Evolutionary conservation across 2,113 vertebrate genomes (phyloP).

Genomic region (Gopherus evgoodei): DNA sequence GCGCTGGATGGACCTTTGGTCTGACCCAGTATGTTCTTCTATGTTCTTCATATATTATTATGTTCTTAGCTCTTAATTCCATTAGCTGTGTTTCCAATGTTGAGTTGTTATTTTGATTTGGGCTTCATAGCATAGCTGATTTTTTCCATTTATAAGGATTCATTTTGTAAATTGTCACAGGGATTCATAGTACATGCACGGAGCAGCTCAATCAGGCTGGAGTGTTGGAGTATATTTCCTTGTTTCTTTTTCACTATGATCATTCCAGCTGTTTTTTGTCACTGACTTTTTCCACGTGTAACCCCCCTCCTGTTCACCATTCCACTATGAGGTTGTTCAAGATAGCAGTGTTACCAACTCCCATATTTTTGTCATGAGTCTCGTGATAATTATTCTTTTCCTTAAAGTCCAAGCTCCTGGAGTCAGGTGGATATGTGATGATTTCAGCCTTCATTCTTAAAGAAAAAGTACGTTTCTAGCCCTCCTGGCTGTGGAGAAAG

Average conservation of each 20-base stretch:
- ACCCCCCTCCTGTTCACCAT: not conserved
- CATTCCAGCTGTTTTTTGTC: constrained; percentile 72
- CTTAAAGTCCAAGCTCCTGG: no score
- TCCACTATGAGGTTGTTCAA: not conserved
- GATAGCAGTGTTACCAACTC: not conserved
- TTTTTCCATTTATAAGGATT: constrained; percentile 66
- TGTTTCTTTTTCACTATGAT: constrained; percentile 73
- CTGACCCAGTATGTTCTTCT: no score
- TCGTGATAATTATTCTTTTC: no score
- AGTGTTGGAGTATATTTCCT: constrained; percentile 63
- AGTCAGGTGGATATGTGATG: no score
- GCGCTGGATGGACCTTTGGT: no score
- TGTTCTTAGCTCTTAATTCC: constrained; percentile 52
- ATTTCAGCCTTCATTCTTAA: no score
- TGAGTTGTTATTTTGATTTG: constrained; percentile 72
- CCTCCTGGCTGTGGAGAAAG: no score
- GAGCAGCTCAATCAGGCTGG: constrained; percentile 62
- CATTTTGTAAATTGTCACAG: constrained; percentile 65
- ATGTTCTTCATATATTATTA: no score
- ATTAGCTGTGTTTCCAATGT: constrained; percentile 47
- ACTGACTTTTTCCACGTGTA: constrained; percentile 50
- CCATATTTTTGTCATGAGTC: no score
- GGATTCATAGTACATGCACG: constrained; percentile 62
- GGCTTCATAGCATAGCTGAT: constrained; percentile 46
- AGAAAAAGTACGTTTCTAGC: no score